These are phyloP conservation scores for Aphelenchoides besseyi DNA, from an alignment of 1,140 invertebrate genomes.

Conservation along the genomic window DNA sequence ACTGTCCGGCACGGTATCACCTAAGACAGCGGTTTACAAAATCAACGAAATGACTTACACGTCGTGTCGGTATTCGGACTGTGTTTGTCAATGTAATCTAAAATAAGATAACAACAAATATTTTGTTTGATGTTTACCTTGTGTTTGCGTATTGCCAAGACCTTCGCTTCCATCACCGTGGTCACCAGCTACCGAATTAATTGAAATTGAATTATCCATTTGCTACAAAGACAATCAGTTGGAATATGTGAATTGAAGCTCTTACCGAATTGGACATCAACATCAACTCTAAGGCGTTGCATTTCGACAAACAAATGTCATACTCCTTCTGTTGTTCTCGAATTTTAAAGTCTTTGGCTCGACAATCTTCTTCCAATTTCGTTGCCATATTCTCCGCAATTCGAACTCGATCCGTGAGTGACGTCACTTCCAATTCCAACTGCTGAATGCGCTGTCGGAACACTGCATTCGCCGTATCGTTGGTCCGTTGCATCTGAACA, in stretches of 20 bases:
- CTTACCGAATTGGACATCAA: slow-evolving; percentile 12
- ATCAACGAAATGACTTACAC: slow-evolving; percentile 1
- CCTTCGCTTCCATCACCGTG: background rate
- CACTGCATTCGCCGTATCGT: background rate
- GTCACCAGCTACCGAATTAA: background rate
- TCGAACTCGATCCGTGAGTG: slow-evolving; percentile 6
- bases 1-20: background rate
- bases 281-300: slow-evolving; percentile 14
- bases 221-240: slow-evolving; percentile 9
- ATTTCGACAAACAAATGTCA: slow-evolving; percentile 15
- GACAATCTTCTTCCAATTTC: slow-evolving; percentile 17
- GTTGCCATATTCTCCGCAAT: slow-evolving; percentile 21
- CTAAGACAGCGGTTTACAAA: background rate
- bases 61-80: slow-evolving; percentile 12
- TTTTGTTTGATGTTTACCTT: background rate
- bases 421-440: slow-evolving; percentile 2
- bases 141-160: background rate
- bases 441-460: slow-evolving; percentile 14
- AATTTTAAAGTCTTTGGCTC: slow-evolving; percentile 17
- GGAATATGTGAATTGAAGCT: no score
- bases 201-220: slow-evolving; percentile 7
- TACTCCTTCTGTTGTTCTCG: slow-evolving; percentile 19
- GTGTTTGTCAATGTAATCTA: slow-evolving; percentile 3
- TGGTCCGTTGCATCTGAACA: slow-evolving; percentile 8
- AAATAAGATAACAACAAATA: background rate